These are phyloP conservation scores for Conistra vaccinii DNA, from an alignment of 2,888 invertebrate genomes.

Conservation along the genomic window DNA sequence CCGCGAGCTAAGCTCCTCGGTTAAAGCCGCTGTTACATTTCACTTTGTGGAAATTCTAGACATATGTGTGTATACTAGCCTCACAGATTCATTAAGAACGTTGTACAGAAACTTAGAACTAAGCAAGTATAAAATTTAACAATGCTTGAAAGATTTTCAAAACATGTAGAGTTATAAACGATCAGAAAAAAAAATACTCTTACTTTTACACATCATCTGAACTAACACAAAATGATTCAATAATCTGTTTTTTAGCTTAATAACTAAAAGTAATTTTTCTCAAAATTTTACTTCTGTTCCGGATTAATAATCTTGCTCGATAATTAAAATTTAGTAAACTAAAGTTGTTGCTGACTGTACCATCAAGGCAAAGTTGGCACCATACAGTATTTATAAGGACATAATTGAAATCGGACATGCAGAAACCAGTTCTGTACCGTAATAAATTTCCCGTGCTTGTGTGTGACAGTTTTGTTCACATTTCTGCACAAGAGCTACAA, in stretches of 20 bases:
- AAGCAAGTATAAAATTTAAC: neutral
- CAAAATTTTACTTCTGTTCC: neutral
- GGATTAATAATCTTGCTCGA: neutral
- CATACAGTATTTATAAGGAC: constrained; percentile 16
- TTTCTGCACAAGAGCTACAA: constrained; percentile 30
- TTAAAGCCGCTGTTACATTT: constrained; percentile 31
- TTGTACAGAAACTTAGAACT: neutral
- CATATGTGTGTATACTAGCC: neutral
- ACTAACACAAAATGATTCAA: neutral
- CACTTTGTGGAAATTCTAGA: constrained; percentile 9
- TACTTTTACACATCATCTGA: neutral
- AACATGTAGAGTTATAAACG: neutral
- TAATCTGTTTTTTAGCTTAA: neutral
- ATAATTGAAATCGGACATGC: constrained; percentile 40
- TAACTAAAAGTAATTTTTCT: too few relatives aligned
- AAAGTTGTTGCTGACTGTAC: neutral
- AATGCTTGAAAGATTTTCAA: neutral
- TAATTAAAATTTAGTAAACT: neutral
- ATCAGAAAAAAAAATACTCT: neutral
- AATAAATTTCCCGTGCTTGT: constrained; percentile 53
- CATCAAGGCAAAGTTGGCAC: constrained; percentile 4
- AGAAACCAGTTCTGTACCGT: constrained; percentile 37
- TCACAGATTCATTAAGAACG: constrained; percentile 13
- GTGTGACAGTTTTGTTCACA: constrained; percentile 46
- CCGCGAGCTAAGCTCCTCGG: constrained; percentile 34